Percentiles rank a stretch among this genome's conserved stretches.
Conservation (phyloP, 2,888 invertebrate species). For the Stenoptilia bipunctidactyla region DNA sequence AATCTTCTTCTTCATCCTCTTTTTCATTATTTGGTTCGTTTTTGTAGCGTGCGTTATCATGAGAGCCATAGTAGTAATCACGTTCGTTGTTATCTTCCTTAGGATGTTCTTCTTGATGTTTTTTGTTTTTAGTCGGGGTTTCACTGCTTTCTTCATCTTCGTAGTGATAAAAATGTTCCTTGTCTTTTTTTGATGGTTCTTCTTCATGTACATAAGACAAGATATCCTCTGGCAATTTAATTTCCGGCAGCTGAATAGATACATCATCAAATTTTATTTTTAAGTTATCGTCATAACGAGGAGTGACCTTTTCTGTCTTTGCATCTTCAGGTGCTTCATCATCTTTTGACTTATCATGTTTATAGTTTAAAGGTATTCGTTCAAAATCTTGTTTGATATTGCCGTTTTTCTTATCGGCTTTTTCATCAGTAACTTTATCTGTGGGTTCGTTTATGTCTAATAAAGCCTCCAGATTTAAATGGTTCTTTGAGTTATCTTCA, state of each 20-base stretch:
- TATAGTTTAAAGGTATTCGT: constrained; percentile 56
- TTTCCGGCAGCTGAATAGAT: constrained; percentile 54
- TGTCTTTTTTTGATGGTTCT: constrained; percentile 21
- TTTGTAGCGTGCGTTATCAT: constrained; percentile 27
- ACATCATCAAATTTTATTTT: constrained; percentile 53
- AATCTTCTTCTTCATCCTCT: constrained; percentile 37
- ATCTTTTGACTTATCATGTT: constrained; percentile 31
- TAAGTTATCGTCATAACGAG: constrained; percentile 44
- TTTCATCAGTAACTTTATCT: constrained; percentile 24
- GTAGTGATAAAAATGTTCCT: constrained; percentile 26
- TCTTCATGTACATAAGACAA: constrained; percentile 38
- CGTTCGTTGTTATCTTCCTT: constrained; percentile 20
- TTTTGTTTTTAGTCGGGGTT: constrained; percentile 9
- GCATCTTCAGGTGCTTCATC: constrained; percentile 26
- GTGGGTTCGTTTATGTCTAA: constrained; percentile 22
- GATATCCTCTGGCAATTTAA: constrained; percentile 58
- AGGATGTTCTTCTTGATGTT: constrained; percentile 17
- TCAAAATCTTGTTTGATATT: constrained; percentile 59
- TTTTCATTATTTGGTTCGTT: constrained; percentile 22
- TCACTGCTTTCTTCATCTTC: constrained; percentile 22
- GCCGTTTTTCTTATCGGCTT: constrained; percentile 15
- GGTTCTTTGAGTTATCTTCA: constrained; percentile 19
- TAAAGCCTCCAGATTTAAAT: constrained; percentile 29
- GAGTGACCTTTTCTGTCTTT: constrained; percentile 28
- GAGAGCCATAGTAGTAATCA: constrained; percentile 10